Evolutionary conservation across 2,113 vertebrate species (phyloP).

Genomic region (Cynocephalus volans): DNA sequence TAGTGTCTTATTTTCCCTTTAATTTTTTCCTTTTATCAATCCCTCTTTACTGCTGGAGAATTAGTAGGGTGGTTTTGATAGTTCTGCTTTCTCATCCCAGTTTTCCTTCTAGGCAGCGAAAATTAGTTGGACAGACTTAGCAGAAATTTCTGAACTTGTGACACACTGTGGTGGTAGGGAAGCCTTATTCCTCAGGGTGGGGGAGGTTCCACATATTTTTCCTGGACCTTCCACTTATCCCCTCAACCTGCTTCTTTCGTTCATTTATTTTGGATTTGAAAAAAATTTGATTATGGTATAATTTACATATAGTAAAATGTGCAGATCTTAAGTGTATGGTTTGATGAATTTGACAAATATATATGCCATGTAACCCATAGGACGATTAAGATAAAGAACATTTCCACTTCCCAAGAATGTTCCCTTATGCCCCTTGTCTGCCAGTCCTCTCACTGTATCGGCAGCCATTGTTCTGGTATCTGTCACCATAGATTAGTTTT

Average conservation of each 20-base stretch:
- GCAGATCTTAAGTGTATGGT: background rate
- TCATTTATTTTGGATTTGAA: background rate
- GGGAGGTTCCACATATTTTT: background rate
- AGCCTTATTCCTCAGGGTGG: background rate
- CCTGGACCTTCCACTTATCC: background rate
- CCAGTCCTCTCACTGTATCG: background rate
- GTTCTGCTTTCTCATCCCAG: background rate
- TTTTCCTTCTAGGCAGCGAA: constrained; percentile 11
- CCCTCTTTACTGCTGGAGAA: background rate
- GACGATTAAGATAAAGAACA: background rate
- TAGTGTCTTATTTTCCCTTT: background rate
- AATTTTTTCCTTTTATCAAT: background rate
- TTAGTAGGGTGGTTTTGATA: background rate
- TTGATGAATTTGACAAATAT: background rate
- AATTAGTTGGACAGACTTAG: background rate
- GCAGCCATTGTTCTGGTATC: background rate
- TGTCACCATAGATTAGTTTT: background rate
- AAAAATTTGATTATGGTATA: background rate
- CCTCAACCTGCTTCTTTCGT: background rate
- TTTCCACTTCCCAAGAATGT: background rate
- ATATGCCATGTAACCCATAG: background rate
- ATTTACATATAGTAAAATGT: background rate
- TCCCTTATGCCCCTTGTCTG: background rate
- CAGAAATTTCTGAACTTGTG: constrained; percentile 34
- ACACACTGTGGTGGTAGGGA: background rate